phyloP scores from a whole-genome alignment of 2,888 invertebrate genomes.

The Caenorhabditis wallacei region DNA sequence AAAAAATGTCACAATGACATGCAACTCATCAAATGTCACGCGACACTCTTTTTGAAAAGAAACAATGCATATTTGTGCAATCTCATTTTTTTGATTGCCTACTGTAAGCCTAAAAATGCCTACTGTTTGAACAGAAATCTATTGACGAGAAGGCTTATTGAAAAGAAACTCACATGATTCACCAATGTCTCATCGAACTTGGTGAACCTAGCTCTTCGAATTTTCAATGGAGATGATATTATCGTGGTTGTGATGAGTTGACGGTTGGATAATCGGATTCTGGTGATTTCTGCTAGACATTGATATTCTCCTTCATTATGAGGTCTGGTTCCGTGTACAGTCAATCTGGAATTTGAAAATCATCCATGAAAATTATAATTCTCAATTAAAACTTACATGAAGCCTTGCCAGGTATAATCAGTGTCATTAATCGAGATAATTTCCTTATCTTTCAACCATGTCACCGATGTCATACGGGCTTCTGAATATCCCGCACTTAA shows the following conservation, averaged over 20 bases:
- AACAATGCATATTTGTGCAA: conserved; percentile 53
- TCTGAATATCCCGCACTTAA: conserved; percentile 69
- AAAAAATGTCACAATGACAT: conserved; percentile 43
- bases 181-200: conserved; percentile 76
- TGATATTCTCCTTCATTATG: conserved; percentile 79
- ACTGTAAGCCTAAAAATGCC: background rate
- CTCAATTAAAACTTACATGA: conserved; percentile 61
- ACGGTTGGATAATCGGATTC: conserved; percentile 74
- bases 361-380: background rate
- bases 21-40: conserved; percentile 59
- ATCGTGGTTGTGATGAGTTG: conserved; percentile 73
- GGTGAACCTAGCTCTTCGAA: conserved; percentile 78
- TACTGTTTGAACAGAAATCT: conserved; percentile 4
- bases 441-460: conserved; percentile 77
- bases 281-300: conserved; percentile 75
- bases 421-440: conserved; percentile 63
- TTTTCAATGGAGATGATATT: conserved; percentile 78
- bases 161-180: conserved; percentile 71
- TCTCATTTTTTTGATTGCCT: conserved; percentile 21
- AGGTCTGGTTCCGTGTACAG: conserved; percentile 63
- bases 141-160: too few species aligned
- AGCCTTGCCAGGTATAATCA: conserved; percentile 63
- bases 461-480: conserved; percentile 59
- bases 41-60: conserved; percentile 33
- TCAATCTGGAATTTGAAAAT: conserved; percentile 69